Base-by-base conservation (phyloP, 2,888 invertebrate genomes). In the Listrodromus nycthemerus region DNA sequence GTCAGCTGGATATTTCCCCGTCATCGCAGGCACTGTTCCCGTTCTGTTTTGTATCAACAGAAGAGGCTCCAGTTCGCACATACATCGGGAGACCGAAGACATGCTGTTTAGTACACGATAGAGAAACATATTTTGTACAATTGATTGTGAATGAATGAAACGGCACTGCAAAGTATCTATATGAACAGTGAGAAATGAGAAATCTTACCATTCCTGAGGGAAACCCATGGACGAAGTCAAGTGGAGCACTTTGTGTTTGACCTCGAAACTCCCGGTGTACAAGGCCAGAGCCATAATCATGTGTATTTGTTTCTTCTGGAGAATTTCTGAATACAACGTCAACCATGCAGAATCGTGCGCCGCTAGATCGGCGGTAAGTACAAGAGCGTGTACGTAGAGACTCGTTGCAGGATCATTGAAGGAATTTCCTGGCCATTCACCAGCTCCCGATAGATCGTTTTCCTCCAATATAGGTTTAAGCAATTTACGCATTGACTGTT, bases 221-320 rank as follows among this genome's bases (percentile, higher is more conserved):
- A 93, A 93, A 79, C 92, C 93, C 2, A 92, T 89, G 4, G 89
- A 93, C 69, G 92, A 94, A 84, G 92, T 94, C 83, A 93, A 93
- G 82, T 86, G 93, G 82, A 91, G 92, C 67, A 91, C 92, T 89
- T 92, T 94, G 91, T 89, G 94, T 90, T 91, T 95, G 80, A 94
- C 90, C 48, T 91, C 90, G 65, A 91, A 90, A 2, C 93, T 91
- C 10, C 95, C 94, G 0, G 92, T 93, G 85, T 93, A 94, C 13
- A 95, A 90, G 1, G 94, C 94, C 69, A 94, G 90, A 1, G 95
- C 95, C 80, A 95, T 91, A 24, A 94, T 91, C 91, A 94, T 93
- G 86, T 95, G 94, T 19, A 95, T 93, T 86, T 94, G 94, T 85
- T 91, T 93, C 30, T 91, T 91, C 69, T 91, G 89, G 21, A 94